Conservation (phyloP, 2,113 vertebrate species). For the Podarcis cretensis region DNA sequence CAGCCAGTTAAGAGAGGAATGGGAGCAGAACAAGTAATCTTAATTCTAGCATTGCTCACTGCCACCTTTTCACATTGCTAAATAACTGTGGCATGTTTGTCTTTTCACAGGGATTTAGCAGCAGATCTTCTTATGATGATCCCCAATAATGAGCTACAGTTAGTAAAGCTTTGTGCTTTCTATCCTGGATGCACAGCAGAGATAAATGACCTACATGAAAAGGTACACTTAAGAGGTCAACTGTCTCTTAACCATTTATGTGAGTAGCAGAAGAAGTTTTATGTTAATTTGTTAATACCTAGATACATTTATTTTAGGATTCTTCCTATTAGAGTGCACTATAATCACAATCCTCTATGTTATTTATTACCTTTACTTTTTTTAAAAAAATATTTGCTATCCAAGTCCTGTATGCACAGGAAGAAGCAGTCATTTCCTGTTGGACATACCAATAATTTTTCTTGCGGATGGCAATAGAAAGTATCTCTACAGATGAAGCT, state of each 20-base stretch:
- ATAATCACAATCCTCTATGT: background rate
- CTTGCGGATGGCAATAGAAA: background rate
- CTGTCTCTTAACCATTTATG: slow-evolving; percentile 19
- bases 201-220: slow-evolving; percentile 86
- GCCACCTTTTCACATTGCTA: background rate
- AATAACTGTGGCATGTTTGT: slow-evolving; percentile 34
- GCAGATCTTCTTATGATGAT: slow-evolving; percentile 89
- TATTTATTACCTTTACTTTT: background rate
- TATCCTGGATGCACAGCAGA: slow-evolving; percentile 87
- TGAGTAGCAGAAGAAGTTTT: slow-evolving; percentile 11
- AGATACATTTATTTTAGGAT: slow-evolving; percentile 13
- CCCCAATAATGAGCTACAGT: slow-evolving; percentile 85
- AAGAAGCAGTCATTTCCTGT: background rate
- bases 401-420: no score
- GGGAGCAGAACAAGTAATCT: background rate
- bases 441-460: background rate
- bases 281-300: slow-evolving; percentile 14
- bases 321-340: background rate
- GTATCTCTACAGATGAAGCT: background rate
- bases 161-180: slow-evolving; percentile 93
- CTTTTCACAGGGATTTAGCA: slow-evolving; percentile 86
- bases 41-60: background rate
- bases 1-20: background rate
- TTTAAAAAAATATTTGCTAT: background rate
- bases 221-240: slow-evolving; percentile 72